Evolutionary conservation across 2,888 invertebrate species (phyloP), one percentile per base, ranked within the genome.

Genomic region (Caenorhabditis sp.): DNA sequence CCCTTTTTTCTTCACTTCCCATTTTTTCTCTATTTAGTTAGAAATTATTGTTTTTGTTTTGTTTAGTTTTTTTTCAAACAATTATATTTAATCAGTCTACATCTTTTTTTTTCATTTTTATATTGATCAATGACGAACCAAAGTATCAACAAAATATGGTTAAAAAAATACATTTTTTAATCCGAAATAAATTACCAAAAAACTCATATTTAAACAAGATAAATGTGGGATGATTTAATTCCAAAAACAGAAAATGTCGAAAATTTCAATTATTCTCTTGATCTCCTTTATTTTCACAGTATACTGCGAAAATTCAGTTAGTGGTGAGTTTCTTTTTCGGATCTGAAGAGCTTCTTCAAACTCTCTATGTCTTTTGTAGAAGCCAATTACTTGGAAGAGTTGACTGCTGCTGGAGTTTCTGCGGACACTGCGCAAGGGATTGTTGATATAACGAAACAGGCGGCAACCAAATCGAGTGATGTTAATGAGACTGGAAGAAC

Each of bases 371-470:
- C 5, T 36, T 36, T 69, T 64, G 12, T 25, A 70, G 70, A 66
- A 52, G 61, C 64, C 59, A 66, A 70, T 38, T 70, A 70, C 21
- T 61, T 66, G 10, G 65, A 70, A 56, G 70, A 70, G 50, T 27
- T 70, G 27, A 12, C 59, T 21, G 70, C 65, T 26, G 65, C 66
- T 20, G 70, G 70, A 53, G 31, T 70, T 3, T 54, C 65, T 1
- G 43, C 61, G 36, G 66, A 70, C 8, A 70, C 70, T 17, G 70
- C 65, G 17, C 17, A 66, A 7, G 66, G 62, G n/a, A 49, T 70
- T 21, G 62, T 63, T 17, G 65, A 43, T 49, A 50, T 70, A 20
- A 27, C 59, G 21, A n/a, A 25, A 14, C 38, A 62, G 14, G 70
- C 62, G 17, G 49, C 54, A 5, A 62, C 62, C 26, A 54, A 61